These are phyloP conservation scores for Athrips mouffetella DNA, from an alignment of 2,888 invertebrate species.

Conservation along the genomic window DNA sequence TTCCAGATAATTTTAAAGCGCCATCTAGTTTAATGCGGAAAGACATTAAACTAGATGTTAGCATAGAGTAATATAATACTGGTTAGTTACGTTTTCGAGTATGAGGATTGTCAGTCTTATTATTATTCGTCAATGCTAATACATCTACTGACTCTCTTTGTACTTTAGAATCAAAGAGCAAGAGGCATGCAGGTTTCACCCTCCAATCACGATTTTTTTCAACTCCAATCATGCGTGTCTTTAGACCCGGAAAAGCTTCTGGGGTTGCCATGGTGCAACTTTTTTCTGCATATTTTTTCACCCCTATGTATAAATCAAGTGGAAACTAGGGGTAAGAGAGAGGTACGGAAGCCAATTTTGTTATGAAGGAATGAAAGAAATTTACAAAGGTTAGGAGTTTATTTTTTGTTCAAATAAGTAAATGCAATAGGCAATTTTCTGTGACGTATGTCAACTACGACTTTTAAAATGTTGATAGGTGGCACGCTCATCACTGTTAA, in stretches of 20 bases:
- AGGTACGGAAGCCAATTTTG: conserved; percentile 1
- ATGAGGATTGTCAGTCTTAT: no score
- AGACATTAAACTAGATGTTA: no score
- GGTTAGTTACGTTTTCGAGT: no score
- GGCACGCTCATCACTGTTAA: no score
- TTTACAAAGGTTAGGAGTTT: conserved; percentile 1
- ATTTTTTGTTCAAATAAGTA: not conserved
- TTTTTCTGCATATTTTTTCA: conserved; percentile 7
- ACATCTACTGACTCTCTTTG: not conserved
- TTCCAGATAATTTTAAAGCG: no score
- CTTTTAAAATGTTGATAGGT: no score
- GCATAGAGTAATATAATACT: no score
- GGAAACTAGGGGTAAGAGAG: not conserved
- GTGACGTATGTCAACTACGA: no score
- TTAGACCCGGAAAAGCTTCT: conserved; percentile 15
- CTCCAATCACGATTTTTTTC: conserved; percentile 19
- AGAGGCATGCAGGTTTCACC: conserved; percentile 9
- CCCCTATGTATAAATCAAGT: conserved; percentile 14
- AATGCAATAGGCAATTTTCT: no score
- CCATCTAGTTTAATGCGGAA: no score
- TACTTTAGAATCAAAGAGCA: not conserved
- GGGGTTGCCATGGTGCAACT: not conserved
- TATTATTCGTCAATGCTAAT: no score
- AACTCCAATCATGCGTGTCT: conserved; percentile 23
- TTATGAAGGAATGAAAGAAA: conserved; percentile 4